These are phyloP conservation scores for Sebastiscus tertius DNA, from an alignment of 2,797 vertebrate genomes.

Conservation along the genomic window DNA sequence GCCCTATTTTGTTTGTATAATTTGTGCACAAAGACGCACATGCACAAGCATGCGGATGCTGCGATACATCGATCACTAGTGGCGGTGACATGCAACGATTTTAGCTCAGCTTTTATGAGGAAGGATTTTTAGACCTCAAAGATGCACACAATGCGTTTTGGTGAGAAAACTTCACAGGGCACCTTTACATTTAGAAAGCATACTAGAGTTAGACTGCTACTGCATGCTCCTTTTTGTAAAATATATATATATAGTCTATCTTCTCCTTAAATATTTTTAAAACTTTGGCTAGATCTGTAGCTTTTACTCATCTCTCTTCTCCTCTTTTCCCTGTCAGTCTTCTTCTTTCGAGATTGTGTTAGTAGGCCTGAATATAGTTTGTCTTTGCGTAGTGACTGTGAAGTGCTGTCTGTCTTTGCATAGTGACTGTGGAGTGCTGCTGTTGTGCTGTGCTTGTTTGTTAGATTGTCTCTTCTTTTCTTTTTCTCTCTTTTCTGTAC, in stretches of 20 bases:
- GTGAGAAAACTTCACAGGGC: conserved; percentile 27
- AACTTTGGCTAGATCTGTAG: conserved; percentile 3
- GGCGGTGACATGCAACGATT: not conserved
- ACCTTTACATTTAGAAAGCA: not conserved
- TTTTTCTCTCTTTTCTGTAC: conserved; percentile 84
- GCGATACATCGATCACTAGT: not conserved
- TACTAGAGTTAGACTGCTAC: conserved; percentile 67
- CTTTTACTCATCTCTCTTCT: conserved; percentile 53
- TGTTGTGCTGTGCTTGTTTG: conserved; percentile 92
- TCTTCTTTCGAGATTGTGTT: conserved; percentile 40
- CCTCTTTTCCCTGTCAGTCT: conserved; percentile 38
- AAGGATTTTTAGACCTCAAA: not conserved
- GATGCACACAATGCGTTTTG: not conserved
- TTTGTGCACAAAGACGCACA: not conserved
- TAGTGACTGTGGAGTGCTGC: conserved; percentile 86
- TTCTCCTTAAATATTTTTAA: conserved; percentile 9
- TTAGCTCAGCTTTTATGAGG: not conserved
- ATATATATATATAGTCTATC: not conserved
- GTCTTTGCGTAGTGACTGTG: conserved; percentile 55
- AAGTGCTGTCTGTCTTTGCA: conserved; percentile 54
- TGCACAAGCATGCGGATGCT: not conserved
- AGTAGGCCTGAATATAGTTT: conserved; percentile 43
- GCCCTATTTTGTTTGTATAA: too few relatives aligned
- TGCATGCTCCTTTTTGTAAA: conserved; percentile 68
- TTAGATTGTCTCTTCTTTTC: conserved; percentile 88